phyloP scores from a whole-genome alignment of 2,797 vertebrate species.

The Takifugu ocellatus region DNA sequence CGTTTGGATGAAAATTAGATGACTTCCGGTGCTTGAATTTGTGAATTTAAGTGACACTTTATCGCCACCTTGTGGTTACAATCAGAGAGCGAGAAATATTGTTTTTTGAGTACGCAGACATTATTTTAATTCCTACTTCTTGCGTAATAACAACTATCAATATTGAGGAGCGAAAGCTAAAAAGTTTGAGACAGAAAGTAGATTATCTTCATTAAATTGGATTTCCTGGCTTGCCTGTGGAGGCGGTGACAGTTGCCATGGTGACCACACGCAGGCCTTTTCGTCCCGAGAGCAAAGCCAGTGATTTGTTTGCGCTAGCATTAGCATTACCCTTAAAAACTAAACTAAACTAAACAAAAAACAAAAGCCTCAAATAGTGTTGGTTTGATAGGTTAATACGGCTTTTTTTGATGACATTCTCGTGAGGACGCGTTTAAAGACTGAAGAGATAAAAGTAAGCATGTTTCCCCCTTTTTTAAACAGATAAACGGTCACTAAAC shows the following conservation, averaged over 20 bases:
- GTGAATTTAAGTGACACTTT: slow-evolving; percentile 1
- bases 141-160: background rate
- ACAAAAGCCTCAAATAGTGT: no score
- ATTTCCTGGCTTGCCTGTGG: accelerated
- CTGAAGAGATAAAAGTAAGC: slow-evolving; percentile 20
- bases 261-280: slow-evolving; percentile 43
- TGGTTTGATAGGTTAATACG: no score
- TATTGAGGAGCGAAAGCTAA: background rate
- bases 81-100: slow-evolving; percentile 1
- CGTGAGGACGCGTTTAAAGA: background rate
- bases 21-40: no score
- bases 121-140: background rate
- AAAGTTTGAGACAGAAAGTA: no score
- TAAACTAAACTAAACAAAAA: no score
- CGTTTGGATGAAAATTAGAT: no score
- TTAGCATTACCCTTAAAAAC: background rate
- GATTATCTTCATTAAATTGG: background rate
- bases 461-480: background rate
- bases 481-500: no score
- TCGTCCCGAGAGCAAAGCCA: slow-evolving; percentile 9
- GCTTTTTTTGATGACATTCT: background rate
- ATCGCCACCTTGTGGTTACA: slow-evolving; percentile 43
- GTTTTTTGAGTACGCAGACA: background rate
- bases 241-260: slow-evolving; percentile 37
- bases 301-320: slow-evolving; percentile 30